A percentile compares a stretch with the other conserved stretches of the same genome.
Conservation (phyloP, 2,797 vertebrate genomes). For the Spinus pinus region DNA sequence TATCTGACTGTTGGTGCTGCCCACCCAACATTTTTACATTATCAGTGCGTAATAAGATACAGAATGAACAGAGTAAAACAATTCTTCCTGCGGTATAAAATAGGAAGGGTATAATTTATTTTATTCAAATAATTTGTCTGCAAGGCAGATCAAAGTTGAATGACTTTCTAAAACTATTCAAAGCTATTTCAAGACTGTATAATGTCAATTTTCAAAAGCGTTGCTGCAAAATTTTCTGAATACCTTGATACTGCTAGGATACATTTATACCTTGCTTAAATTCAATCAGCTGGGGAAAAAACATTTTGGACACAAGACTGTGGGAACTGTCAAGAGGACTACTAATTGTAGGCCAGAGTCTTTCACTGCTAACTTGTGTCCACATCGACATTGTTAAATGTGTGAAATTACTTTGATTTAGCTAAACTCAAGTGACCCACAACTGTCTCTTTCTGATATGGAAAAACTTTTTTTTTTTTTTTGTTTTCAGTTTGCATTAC, state of each 20-base stretch:
- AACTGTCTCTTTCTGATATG: constrained; percentile 18
- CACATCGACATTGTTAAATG: background rate
- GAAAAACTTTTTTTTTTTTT: background rate
- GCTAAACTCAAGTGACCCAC: background rate
- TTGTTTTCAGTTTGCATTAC: background rate
- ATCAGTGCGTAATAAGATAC: background rate
- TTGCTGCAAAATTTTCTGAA: background rate
- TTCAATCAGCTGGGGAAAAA: background rate
- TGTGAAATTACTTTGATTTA: background rate
- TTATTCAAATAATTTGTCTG: constrained; percentile 23
- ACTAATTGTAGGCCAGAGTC: background rate
- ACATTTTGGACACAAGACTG: background rate
- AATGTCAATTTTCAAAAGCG: background rate
- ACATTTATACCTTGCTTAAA: background rate
- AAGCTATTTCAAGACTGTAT: background rate
- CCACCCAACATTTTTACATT: background rate
- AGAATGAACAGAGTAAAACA: background rate
- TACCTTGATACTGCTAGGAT: background rate
- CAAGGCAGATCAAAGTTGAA: background rate
- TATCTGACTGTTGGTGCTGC: background rate
- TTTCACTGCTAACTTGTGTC: background rate
- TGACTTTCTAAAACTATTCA: background rate
- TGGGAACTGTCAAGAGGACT: background rate
- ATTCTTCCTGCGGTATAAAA: background rate
- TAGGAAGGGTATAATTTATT: background rate